Conservation (phyloP, 2,113 vertebrate species). For the Elephas maximus region DNA sequence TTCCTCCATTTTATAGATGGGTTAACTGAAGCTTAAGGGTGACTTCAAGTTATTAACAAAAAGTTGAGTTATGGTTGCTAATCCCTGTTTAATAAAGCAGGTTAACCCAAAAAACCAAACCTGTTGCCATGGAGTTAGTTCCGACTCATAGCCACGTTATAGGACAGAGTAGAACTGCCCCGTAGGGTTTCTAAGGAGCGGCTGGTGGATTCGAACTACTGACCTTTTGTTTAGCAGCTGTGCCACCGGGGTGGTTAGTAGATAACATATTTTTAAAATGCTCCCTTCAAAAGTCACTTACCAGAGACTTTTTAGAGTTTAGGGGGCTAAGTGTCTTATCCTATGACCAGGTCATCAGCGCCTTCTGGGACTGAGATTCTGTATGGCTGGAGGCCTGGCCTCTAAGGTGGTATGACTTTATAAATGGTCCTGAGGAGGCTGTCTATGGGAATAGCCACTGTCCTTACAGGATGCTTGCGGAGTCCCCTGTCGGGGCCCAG, state of each 20-base stretch:
- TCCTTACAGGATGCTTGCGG: background rate
- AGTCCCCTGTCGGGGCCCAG: background rate
- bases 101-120: too few species aligned
- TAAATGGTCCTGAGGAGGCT: background rate
- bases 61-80: background rate
- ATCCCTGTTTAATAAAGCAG: background rate
- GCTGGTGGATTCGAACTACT: too few species aligned
- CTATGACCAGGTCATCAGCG: background rate
- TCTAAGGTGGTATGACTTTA: background rate
- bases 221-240: too few species aligned
- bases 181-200: too few species aligned
- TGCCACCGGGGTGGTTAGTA: background rate
- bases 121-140: too few species aligned
- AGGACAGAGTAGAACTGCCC: too few species aligned
- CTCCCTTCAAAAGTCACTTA: background rate
- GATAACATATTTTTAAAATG: background rate
- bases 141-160: too few species aligned
- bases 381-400: background rate
- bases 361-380: background rate
- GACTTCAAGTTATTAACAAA: slow-evolving; percentile 9
- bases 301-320: background rate
- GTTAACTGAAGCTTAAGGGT: slow-evolving; percentile 31
- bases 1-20: background rate
- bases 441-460: background rate
- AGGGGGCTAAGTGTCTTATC: background rate